A percentile compares a stretch with the other conserved stretches of the same genome.
Evolutionary conservation across 1,140 invertebrate genomes (phyloP).

Genomic region (Coptotermes formosanus): DNA sequence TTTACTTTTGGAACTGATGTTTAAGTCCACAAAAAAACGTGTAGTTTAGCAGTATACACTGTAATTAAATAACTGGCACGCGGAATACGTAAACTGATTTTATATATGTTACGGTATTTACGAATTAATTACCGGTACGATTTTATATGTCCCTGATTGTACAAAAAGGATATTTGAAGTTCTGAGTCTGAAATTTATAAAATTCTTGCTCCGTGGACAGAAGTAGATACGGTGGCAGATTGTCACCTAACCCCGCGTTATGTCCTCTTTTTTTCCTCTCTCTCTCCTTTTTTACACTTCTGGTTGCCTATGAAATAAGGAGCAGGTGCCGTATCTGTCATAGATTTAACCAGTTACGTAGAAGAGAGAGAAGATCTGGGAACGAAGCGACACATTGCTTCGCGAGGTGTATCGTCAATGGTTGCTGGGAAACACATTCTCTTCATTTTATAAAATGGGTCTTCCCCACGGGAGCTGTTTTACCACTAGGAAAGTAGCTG

Average conservation of each 20-base stretch:
- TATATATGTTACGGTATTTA: too few relatives aligned
- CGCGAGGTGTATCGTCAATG: not conserved
- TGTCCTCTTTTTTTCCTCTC: not conserved
- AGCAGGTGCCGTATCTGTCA: not conserved
- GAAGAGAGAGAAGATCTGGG: constrained; percentile 3
- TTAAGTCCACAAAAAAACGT: too few relatives aligned
- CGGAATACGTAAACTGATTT: too few relatives aligned
- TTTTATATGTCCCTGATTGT: too few relatives aligned
- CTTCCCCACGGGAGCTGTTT: not conserved
- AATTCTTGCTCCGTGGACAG: too few relatives aligned
- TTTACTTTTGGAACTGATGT: too few relatives aligned
- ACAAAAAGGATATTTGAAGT: too few relatives aligned
- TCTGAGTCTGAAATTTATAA: too few relatives aligned
- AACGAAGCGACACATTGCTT: not conserved
- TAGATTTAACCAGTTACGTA: not conserved
- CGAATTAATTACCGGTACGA: too few relatives aligned
- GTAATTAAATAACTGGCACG: too few relatives aligned
- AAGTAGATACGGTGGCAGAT: not conserved
- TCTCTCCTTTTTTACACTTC: not conserved
- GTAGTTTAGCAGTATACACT: too few relatives aligned
- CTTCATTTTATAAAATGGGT: constrained; percentile 13
- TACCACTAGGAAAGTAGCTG: constrained; percentile 1
- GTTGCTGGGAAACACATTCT: not conserved
- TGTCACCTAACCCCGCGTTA: not conserved
- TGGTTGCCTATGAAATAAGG: not conserved